Evolutionary conservation across 2,888 invertebrate genomes (phyloP).

Genomic region (Microplitis deprimator): DNA sequence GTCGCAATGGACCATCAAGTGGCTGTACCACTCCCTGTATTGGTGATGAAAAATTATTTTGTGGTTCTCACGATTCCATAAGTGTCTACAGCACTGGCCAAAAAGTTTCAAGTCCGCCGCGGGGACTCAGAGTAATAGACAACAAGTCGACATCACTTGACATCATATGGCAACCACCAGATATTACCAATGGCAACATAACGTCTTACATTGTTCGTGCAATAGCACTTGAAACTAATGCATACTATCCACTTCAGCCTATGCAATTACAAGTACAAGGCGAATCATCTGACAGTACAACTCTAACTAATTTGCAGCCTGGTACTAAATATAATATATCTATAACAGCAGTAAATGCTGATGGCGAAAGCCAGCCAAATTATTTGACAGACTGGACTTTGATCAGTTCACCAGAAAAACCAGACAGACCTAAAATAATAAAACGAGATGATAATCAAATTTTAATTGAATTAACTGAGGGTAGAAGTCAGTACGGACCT

Average conservation of each 20-base stretch:
- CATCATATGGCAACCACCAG: slow-evolving; percentile 72
- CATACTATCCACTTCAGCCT: slow-evolving; percentile 58
- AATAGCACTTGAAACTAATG: slow-evolving; percentile 61
- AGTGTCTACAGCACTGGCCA: slow-evolving; percentile 80
- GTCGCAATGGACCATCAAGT: slow-evolving; percentile 60
- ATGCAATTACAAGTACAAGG: slow-evolving; percentile 64
- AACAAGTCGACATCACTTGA: slow-evolving; percentile 72
- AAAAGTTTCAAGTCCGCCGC: slow-evolving; percentile 80
- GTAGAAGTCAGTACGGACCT: slow-evolving; percentile 85
- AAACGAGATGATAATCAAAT: slow-evolving; percentile 77
- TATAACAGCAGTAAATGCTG: slow-evolving; percentile 78
- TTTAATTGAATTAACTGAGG: slow-evolving; percentile 78
- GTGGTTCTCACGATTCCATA: slow-evolving; percentile 79
- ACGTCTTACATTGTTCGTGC: slow-evolving; percentile 70
- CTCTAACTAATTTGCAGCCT: slow-evolving; percentile 76
- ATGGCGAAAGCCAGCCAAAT: slow-evolving; percentile 76
- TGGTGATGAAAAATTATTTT: slow-evolving; percentile 76
- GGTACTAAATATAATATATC: slow-evolving; percentile 84
- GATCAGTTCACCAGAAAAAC: slow-evolving; percentile 79
- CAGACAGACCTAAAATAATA: slow-evolving; percentile 76
- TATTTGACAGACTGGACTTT: slow-evolving; percentile 78
- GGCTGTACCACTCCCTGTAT: slow-evolving; percentile 76
- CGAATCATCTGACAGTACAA: slow-evolving; percentile 63
- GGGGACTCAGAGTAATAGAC: slow-evolving; percentile 73
- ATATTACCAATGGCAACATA: slow-evolving; percentile 72